Percentiles rank a stretch among this genome's conserved stretches.
Evolutionary conservation across 2,113 vertebrate genomes (phyloP).

Genomic region (Burhinus bistriatus): DNA sequence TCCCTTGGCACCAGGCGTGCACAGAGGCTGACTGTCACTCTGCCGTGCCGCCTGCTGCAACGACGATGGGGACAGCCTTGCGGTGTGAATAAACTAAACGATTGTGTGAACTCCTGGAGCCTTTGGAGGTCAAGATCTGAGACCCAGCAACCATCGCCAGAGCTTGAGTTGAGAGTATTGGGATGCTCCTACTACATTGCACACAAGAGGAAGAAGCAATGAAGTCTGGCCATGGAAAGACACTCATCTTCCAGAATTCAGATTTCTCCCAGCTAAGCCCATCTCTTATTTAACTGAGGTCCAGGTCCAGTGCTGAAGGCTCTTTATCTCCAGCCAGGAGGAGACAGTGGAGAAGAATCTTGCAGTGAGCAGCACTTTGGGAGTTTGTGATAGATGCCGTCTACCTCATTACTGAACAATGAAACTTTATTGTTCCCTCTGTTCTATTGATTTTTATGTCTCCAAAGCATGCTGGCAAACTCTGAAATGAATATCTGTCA

Average conservation of each 20-base stretch:
- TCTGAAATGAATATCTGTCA: slow-evolving; percentile 66
- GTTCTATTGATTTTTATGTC: slow-evolving; percentile 69
- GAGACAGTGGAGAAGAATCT: slow-evolving; percentile 19
- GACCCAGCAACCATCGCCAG: not conserved
- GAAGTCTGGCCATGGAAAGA: not conserved
- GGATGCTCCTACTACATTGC: not conserved
- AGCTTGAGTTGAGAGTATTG: not conserved
- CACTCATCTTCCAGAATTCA: not conserved
- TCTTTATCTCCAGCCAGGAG: not conserved
- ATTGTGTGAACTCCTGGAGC: not conserved
- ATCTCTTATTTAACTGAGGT: not conserved
- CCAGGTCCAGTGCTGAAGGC: not conserved
- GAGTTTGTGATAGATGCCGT: slow-evolving; percentile 49
- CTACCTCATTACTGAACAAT: slow-evolving; percentile 61
- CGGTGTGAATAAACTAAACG: not conserved
- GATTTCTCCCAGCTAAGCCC: not conserved
- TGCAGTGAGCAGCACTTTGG: slow-evolving; percentile 54
- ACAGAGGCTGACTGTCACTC: not conserved
- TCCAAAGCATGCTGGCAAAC: slow-evolving; percentile 34
- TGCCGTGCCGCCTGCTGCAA: fast-evolving
- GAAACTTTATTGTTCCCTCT: slow-evolving; percentile 65
- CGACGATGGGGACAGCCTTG: fast-evolving
- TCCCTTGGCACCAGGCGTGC: not conserved
- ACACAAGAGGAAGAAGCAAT: not conserved
- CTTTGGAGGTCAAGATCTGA: not conserved